Evolutionary conservation across 2,113 vertebrate genomes (phyloP), one percentile per base, ranked within the genome.

Genomic region (Hippocampus barbouri): DNA sequence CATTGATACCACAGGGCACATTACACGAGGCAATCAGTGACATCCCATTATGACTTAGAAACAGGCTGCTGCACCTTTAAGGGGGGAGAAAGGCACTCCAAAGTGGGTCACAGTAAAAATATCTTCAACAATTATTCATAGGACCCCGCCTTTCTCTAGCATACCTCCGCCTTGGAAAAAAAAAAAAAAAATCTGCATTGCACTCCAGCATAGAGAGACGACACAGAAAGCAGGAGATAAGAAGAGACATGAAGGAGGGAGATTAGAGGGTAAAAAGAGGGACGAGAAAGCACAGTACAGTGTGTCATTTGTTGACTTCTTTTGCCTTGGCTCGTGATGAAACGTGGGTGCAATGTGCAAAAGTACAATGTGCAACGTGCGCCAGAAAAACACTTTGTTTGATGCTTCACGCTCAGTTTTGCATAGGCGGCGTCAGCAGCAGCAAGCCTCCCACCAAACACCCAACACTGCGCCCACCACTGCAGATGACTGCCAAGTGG

Each of bases 31-130:
- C 23, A 65, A 65, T 47, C 12, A 18, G 6, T 8, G 64, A 25
- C 56, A 66, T 70, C 45, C 15, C 38, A 30, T 59, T 68, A 81
- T 68, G 81, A 76, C 43, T 74, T 64, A 54, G 34, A 73, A 65
- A 63, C 70, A 40, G 60, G 68, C 79, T 87, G 84, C 81, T 78
- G 90, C 86, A 89, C 90, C 87, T 92, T 92, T 91, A 90, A 90
- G 88, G 77, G 77, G 77, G 82, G 81, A 66, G 77, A 88, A 87
- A 86, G 84, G 76, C 77, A 87, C 81, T 91, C 85, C 85, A 91
- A 93, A 93, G 86, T 92, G 90, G 92, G 92, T 92, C 92, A 93
- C 88, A 89, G 90, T 90, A 92, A 93, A 93, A 92, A 93, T 92
- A 92, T 89, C 91, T 90, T 88, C 87, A 92, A 91, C 89, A 91